Evolutionary conservation across 1,140 invertebrate genomes (phyloP), one percentile per base, ranked within the genome.

Genomic region (Caerostris darwini): DNA sequence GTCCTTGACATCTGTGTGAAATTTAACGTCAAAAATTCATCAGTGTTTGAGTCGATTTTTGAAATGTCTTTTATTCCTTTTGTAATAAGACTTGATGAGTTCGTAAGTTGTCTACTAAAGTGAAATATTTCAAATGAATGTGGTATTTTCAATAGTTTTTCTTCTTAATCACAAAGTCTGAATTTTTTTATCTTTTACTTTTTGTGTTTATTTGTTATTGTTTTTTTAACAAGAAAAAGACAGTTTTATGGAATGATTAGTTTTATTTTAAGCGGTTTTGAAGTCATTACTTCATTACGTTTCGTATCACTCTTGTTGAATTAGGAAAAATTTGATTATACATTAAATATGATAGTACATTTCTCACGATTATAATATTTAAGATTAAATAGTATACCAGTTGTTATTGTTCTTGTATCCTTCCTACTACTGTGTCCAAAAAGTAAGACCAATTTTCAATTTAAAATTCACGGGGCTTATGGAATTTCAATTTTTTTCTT

Each of bases 51-150:
- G 34, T 34, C n/a, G 7, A 3, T 58, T 85, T 85, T 85, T 12
- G 34, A 34, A 54, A 14, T 85, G 57, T 57, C 17, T 56, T 7
- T 19, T 34, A 34, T n/a, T 58, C 8, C 34, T 3, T 57, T 57
- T 94, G 71, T 61, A 57, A 91, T 14, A 17, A 17, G 34, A 87
- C 50, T 34, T 34, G 59, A 53, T 34, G 19, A 77, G 71, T 53
- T 77, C 5, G 71, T 77, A 77, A 50, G 71, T 50, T 77, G 71
- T 77, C 71, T 77, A 3, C 34, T 2, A 53, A 50, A 50, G 10
- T 4, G 54, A 10, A 57, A 85, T 17, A 19, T 85, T 85, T 59
- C 56, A 8, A 3, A 71, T 71, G 88, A 71, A 71, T 90, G 64
- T 56, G 7, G 7, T 77, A 67, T 90, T 90, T 12, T 5, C 19